Evolutionary conservation across 2,113 vertebrate species (phyloP), one percentile per base, ranked within the genome.

Genomic region (Heterochromis multidens): DNA sequence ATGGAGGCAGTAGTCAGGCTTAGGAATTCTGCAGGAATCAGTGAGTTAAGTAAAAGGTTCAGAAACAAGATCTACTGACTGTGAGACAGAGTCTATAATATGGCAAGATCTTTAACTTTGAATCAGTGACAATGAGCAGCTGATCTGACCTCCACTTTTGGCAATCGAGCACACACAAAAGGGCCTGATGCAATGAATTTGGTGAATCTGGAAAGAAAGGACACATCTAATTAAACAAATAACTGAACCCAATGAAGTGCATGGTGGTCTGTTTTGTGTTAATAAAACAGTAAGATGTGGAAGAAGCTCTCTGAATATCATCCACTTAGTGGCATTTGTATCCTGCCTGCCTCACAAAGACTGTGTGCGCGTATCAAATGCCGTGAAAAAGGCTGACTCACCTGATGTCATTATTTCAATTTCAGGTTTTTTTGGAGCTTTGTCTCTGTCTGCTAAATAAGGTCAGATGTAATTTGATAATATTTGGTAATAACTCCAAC

Each of bases 271-370:
- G 58, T 19, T 57, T 11, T 8, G 13, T n/a, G 12, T 29, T 83
- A 88, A 88, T 85, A 6, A 37, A 76, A 63, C 37, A 27, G 85
- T 17, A 17, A 79, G 61, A 85, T 63, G 84, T 60, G 27, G 9
- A 46, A 23, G 8, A 76, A 0, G 27, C 9, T 82, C 35, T 31
- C 9, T 3, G 23, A 77, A 88, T 77, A 86, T 78, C 19, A 33
- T 31, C 81, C 81, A 82, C 56, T 89, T 72, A 81, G 77, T 57
- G 74, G 19, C 14, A 2, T 27, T 76, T 9, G 29, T 14, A 43
- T 12, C 21, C 8, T 2, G 14, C 1, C 11, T 33, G n/a, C n/a
- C n/a, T n/a, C n/a, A n/a, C n/a, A n/a, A n/a, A 79, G 31, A 37
- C 12, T 29, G 7, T 13, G 25, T 70, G 52, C 27, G 52, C 6